A percentile compares a stretch with the other conserved stretches of the same genome.
These are phyloP conservation scores for Illadopsis cleaveri DNA, from an alignment of 2,113 vertebrate species.

Conservation along the genomic window DNA sequence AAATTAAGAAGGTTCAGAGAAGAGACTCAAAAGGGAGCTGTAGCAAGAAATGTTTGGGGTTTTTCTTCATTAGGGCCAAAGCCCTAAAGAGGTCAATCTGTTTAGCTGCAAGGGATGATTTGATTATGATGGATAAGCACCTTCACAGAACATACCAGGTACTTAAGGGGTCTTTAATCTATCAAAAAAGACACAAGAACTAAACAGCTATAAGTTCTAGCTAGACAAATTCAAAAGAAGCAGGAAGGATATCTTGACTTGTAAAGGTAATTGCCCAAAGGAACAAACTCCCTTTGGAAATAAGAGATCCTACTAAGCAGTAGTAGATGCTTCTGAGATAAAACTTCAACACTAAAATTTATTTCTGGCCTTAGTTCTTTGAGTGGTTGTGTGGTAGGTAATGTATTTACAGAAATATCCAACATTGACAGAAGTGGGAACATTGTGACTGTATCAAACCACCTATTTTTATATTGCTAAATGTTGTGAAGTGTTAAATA, in stretches of 20 bases:
- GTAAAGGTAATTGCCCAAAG: background rate
- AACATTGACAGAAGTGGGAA: background rate
- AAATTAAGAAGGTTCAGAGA: background rate
- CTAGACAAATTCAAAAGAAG: background rate
- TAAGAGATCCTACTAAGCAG: background rate
- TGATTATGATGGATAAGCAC: conserved; percentile 57
- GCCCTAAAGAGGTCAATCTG: conserved; percentile 57
- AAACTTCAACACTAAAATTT: background rate
- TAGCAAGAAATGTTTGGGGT: background rate
- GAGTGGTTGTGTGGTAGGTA: background rate
- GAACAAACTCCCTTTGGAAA: background rate
- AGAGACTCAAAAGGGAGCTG: background rate
- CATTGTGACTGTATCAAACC: background rate
- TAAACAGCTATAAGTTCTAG: conserved; percentile 11
- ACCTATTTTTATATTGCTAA: background rate
- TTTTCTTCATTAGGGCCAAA: background rate
- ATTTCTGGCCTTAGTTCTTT: background rate
- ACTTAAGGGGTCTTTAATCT: conserved; percentile 44
- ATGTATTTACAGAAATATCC: background rate
- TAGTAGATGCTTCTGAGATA: background rate
- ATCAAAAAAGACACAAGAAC: background rate
- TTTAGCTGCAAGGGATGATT: conserved; percentile 39
- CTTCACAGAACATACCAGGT: conserved; percentile 25
- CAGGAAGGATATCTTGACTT: background rate
- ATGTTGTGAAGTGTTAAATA: background rate